A percentile compares a stretch with the other conserved stretches of the same genome.
Conservation (phyloP, 2,888 invertebrate species). For the Ferdinandea cuprea region DNA sequence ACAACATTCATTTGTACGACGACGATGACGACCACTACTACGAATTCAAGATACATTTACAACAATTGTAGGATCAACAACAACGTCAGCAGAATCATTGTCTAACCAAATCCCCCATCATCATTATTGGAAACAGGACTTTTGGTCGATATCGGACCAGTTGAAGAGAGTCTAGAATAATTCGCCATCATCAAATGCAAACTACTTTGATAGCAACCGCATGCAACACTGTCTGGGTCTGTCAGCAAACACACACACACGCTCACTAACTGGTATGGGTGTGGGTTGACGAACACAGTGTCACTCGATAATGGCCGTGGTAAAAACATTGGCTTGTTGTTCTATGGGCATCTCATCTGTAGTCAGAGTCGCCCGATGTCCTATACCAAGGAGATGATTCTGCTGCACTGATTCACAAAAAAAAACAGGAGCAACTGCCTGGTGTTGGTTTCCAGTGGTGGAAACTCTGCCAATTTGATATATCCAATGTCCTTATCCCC, state of each 20-base stretch:
- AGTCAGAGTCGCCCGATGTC: background rate
- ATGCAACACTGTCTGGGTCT: slow-evolving; percentile 49
- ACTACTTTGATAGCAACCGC: slow-evolving; percentile 57
- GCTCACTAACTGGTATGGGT: background rate
- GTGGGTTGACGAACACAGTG: slow-evolving; percentile 2
- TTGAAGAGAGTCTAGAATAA: slow-evolving; percentile 64
- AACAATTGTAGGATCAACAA: slow-evolving; percentile 64
- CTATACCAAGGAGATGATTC: slow-evolving; percentile 12
- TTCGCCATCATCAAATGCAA: slow-evolving; percentile 69
- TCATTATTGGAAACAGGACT: slow-evolving; percentile 58
- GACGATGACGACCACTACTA: background rate
- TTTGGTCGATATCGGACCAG: slow-evolving; percentile 51
- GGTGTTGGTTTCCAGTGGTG: slow-evolving; percentile 3
- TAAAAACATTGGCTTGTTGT: slow-evolving; percentile 22
- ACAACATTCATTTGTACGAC: slow-evolving; percentile 21
- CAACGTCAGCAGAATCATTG: slow-evolving; percentile 51
- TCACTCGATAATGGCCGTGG: slow-evolving; percentile 25
- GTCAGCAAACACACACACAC: slow-evolving; percentile 9
- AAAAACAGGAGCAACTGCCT: background rate
- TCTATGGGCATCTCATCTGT: slow-evolving; percentile 4
- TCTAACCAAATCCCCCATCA: slow-evolving; percentile 51
- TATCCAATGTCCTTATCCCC: slow-evolving; percentile 62
- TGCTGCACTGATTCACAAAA: slow-evolving; percentile 23
- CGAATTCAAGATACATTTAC: slow-evolving; percentile 42
- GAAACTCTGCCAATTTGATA: slow-evolving; percentile 67